These are phyloP conservation scores for Anastrepha ludens DNA, from an alignment of 1,140 invertebrate genomes.

Conservation along the genomic window DNA sequence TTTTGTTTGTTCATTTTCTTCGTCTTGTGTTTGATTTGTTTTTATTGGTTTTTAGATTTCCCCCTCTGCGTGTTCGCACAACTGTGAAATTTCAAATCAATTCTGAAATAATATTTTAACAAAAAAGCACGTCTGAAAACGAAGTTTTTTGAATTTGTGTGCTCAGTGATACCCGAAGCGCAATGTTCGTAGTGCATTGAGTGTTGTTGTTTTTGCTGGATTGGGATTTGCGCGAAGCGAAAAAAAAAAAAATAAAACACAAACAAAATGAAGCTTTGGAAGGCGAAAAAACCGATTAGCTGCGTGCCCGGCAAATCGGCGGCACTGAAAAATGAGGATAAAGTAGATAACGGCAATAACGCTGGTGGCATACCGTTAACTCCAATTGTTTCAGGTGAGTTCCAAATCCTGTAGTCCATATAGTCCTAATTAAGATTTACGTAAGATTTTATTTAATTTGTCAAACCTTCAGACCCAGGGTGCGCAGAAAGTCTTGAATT, in stretches of 20 bases:
- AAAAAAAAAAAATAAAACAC: conserved; percentile 25
- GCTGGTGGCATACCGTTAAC: conserved; percentile 65
- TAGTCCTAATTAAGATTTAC: too few relatives aligned
- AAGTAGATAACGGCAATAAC: conserved; percentile 57
- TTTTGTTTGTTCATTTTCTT: not conserved
- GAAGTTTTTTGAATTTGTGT: not conserved
- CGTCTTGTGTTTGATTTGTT: not conserved
- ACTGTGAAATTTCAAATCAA: conserved; percentile 50
- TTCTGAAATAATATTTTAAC: conserved; percentile 21
- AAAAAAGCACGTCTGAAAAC: not conserved
- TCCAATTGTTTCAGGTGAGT: conserved; percentile 71
- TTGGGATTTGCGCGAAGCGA: not conserved
- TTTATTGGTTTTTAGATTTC: conserved; percentile 4
- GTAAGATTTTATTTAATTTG: too few relatives aligned
- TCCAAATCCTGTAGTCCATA: not conserved
- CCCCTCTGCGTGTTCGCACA: not conserved
- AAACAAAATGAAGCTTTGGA: conserved; percentile 70
- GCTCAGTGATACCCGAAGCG: not conserved
- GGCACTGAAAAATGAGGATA: conserved; percentile 67
- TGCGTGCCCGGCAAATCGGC: conserved; percentile 70
- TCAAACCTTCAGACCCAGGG: too few relatives aligned
- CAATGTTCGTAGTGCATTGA: not conserved
- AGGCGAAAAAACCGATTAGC: conserved; percentile 70
- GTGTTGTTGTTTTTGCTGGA: not conserved
- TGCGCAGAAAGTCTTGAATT: too few relatives aligned